phyloP scores from a whole-genome alignment of 2,888 invertebrate genomes.

The Molanna angustata region DNA sequence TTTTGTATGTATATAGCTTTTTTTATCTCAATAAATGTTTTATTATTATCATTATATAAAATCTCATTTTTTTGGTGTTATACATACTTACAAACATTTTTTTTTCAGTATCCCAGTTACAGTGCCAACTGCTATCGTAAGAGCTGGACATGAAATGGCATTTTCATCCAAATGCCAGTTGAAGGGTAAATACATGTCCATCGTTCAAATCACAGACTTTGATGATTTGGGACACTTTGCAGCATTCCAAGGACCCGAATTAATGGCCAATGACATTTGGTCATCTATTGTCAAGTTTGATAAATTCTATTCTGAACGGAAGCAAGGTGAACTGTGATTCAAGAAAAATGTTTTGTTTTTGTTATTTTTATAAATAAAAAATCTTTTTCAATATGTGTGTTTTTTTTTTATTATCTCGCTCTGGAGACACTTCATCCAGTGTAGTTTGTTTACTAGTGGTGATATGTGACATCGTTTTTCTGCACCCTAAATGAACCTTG shows the following conservation, averaged over 20 bases:
- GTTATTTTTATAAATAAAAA: not conserved
- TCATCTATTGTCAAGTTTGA: conserved; percentile 42
- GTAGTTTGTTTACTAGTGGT: too few species aligned
- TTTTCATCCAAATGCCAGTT: conserved; percentile 61
- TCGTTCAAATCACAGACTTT: conserved; percentile 63
- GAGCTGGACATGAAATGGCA: conserved; percentile 65
- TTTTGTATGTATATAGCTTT: too few species aligned
- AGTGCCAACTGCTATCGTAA: conserved; percentile 71
- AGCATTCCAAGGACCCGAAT: conserved; percentile 73
- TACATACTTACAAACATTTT: too few species aligned
- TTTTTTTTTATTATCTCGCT: not conserved
- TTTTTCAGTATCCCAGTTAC: conserved; percentile 60
- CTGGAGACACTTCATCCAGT: too few species aligned
- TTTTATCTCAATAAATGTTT: too few species aligned
- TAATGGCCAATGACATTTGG: conserved; percentile 66
- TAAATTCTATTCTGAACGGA: conserved; percentile 19
- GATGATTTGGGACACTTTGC: conserved; percentile 81
- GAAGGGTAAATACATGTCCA: conserved; percentile 59
- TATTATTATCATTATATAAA: too few species aligned
- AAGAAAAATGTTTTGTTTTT: not conserved
- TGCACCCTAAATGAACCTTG: too few species aligned
- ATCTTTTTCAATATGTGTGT: not conserved
- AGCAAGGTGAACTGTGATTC: conserved; percentile 1
- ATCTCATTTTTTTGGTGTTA: too few species aligned
- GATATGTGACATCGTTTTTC: too few species aligned